Conservation (phyloP, 2,797 vertebrate species). For the Rhynchonycteris naso region DNA sequence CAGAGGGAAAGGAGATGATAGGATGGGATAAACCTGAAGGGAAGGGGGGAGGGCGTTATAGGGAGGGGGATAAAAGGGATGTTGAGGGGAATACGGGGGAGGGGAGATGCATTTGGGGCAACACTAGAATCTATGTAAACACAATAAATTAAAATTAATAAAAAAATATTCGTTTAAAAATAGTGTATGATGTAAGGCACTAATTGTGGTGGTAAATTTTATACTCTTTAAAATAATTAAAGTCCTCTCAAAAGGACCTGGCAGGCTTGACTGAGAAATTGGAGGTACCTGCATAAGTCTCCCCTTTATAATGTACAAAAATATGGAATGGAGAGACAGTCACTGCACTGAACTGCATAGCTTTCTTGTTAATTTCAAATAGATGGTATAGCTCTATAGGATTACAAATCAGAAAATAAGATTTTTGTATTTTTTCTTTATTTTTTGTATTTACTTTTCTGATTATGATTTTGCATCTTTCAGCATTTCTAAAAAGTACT, state of each 20-base stretch:
- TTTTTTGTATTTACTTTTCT: neutral
- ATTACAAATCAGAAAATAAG: neutral
- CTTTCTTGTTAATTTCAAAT: neutral
- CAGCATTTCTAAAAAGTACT: conserved; percentile 46
- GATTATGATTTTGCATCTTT: neutral
- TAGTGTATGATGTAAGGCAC: neutral
- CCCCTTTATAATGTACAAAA: neutral
- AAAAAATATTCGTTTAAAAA: neutral
- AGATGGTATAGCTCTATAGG: neutral
- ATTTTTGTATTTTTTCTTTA: neutral
- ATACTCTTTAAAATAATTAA: neutral
- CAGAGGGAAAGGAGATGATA: too few species aligned
- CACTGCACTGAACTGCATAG: neutral
- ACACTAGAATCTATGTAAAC: too few species aligned
- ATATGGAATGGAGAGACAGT: neutral
- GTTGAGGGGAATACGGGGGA: too few species aligned
- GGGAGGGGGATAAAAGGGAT: too few species aligned
- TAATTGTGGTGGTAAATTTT: neutral
- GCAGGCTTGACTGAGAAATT: neutral
- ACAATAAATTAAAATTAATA: too few species aligned
- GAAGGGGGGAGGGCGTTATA: too few species aligned
- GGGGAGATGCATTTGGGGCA: too few species aligned
- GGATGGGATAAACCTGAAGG: too few species aligned
- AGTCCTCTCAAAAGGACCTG: too few species aligned
- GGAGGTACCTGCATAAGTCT: neutral